Evolutionary conservation across 2,888 invertebrate genomes (phyloP), one percentile per base, ranked within the genome.

Genomic region (Smittia aterrima): DNA sequence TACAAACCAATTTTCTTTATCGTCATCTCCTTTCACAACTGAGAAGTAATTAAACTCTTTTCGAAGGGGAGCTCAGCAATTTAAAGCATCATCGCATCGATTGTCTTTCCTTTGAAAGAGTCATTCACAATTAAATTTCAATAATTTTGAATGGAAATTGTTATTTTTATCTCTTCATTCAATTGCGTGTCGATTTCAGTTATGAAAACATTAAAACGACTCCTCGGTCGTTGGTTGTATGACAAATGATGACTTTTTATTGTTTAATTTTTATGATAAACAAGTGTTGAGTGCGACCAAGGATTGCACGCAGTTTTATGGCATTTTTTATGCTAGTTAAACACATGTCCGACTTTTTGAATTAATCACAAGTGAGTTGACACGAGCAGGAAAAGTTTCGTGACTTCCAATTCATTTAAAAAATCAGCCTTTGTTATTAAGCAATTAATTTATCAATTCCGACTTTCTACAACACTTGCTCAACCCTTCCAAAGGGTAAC

Each of bases 51-150:
- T 67, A 24, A 54, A 54, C 7, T 32, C 54, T 32, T 54, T 54
- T 70, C 54, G 22, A 54, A 54, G 67, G 40, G 67, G 7, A 41
- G 7, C 13, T 3, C 62, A 62, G 72, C 58, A 24, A 62, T 40
- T 72, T 58, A 38, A 32, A 38, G 13, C 41, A 53, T 70, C 54
- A 54, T 70, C 53, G 22, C 54, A 24, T 32, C 18, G n/a, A 32
- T 53, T 24, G 13, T 13, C 40, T 70, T 18, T 18, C 27, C 16
- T 32, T n/a, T 16, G 24, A 66, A 4, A n/a, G 54, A 72, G 72
- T 72, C 32, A 38, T 72, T 72, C 32, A 38, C 72, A 72, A 58
- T 72, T 72, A 72, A 72, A 72, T 72, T 72, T 72, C 27, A 72
- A 72, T 72, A 62, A 72, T 58, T 58, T n/a, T 70, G 24, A 70